These are phyloP conservation scores for Eufriesea mexicana DNA, from an alignment of 1,140 invertebrate genomes.

Conservation along the genomic window DNA sequence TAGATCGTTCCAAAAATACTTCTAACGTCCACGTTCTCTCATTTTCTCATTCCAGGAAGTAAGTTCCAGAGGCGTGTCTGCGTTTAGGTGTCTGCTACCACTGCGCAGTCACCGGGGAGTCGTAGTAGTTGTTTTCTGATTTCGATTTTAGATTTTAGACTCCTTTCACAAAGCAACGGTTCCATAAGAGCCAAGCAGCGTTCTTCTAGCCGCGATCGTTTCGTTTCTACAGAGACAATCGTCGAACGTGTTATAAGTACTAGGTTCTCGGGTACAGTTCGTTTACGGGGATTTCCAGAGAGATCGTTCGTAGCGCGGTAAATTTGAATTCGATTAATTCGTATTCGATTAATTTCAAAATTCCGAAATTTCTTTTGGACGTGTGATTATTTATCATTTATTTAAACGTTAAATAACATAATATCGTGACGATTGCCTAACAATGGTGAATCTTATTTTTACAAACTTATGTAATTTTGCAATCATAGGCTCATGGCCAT, in stretches of 20 bases:
- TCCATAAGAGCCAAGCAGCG: background rate
- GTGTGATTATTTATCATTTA: too few relatives aligned
- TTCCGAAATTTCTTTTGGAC: too few relatives aligned
- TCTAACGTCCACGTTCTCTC: conserved; percentile 56
- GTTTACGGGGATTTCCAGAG: background rate
- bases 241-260: background rate
- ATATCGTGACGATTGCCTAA: background rate
- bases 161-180: background rate
- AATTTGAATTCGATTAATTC: background rate
- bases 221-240: background rate
- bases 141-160: conserved; percentile 8
- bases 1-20: conserved; percentile 16
- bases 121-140: conserved; percentile 13
- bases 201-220: background rate
- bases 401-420: background rate
- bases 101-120: conserved; percentile 37
- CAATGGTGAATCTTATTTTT: background rate
- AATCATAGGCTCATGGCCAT: background rate
- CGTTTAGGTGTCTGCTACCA: conserved; percentile 37
- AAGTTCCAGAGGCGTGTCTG: conserved; percentile 70
- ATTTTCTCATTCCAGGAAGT: conserved; percentile 78
- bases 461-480: conserved; percentile 5
- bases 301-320: conserved; percentile 15
- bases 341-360: background rate
- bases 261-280: background rate